These are phyloP conservation scores for Pantala flavescens DNA, from an alignment of 1,140 invertebrate genomes.

Conservation along the genomic window DNA sequence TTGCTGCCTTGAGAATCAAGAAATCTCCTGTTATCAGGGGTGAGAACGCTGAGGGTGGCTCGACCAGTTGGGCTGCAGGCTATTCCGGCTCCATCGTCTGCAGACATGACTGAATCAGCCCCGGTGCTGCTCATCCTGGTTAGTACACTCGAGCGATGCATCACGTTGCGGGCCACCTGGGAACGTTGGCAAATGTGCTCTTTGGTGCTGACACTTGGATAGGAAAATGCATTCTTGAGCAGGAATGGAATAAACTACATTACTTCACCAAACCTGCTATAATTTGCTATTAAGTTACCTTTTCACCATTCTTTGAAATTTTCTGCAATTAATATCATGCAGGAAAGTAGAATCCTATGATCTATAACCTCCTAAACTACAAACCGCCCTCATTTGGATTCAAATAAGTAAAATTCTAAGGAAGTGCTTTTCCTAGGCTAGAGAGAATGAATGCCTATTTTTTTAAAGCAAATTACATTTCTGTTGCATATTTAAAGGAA, in stretches of 20 bases:
- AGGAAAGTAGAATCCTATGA: too few relatives aligned
- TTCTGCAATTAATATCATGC: too few relatives aligned
- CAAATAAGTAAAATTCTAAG: too few relatives aligned
- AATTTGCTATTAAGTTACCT: too few relatives aligned
- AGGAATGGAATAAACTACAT: not conserved
- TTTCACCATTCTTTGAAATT: too few relatives aligned
- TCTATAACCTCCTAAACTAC: too few relatives aligned
- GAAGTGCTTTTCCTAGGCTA: too few relatives aligned
- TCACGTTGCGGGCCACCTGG: constrained; percentile 5
- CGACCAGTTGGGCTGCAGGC: not conserved
- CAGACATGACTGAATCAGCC: not conserved
- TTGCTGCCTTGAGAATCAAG: constrained; percentile 35
- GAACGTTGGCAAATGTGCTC: not conserved
- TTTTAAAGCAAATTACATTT: too few relatives aligned
- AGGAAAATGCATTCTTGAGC: not conserved
- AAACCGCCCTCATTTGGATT: too few relatives aligned
- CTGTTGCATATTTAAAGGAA: too few relatives aligned
- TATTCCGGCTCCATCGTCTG: not conserved
- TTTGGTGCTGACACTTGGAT: not conserved
- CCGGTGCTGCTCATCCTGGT: not conserved
- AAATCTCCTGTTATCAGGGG: constrained; percentile 43
- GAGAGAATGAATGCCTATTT: too few relatives aligned
- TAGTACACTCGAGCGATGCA: not conserved
- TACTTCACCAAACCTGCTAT: too few relatives aligned
- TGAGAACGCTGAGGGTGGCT: constrained; percentile 34